Evolutionary conservation across 2,113 vertebrate genomes (phyloP).

Genomic region (Phyllopteryx taeniolatus): DNA sequence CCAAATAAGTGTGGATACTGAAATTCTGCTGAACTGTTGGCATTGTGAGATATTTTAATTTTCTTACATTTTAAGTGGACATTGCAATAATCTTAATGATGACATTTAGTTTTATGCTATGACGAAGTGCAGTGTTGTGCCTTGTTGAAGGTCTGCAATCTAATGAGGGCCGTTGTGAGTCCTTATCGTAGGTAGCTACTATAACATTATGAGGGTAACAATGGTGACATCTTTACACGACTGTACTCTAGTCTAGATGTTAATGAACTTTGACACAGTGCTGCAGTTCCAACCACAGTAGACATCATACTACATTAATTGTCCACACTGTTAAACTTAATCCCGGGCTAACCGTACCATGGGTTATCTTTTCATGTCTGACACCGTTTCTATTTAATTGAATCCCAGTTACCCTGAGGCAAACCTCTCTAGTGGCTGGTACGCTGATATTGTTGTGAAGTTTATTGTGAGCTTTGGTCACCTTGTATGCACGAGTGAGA

Average conservation of each 20-base stretch:
- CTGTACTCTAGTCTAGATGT: neutral
- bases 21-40: neutral
- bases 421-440: constrained; percentile 4
- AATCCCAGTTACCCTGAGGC: constrained; percentile 29
- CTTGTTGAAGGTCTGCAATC: neutral
- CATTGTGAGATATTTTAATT: neutral
- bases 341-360: constrained; percentile 2
- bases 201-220: neutral
- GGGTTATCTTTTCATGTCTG: constrained; percentile 19
- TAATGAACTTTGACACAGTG: neutral
- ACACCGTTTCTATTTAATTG: constrained; percentile 21
- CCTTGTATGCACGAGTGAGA: constrained; percentile 34
- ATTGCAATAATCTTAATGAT: neutral
- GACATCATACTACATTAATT: neutral
- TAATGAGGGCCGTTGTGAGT: neutral
- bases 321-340: constrained; percentile 8
- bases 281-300: neutral
- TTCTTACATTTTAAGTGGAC: neutral
- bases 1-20: neutral
- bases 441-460: constrained; percentile 16
- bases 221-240: neutral
- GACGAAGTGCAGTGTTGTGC: neutral
- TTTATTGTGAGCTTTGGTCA: neutral
- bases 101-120: neutral
- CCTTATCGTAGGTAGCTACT: neutral